Evolutionary conservation across 2,113 vertebrate species (phyloP), one percentile per base, ranked within the genome.

Genomic region (Rhizomys pruinosus): DNA sequence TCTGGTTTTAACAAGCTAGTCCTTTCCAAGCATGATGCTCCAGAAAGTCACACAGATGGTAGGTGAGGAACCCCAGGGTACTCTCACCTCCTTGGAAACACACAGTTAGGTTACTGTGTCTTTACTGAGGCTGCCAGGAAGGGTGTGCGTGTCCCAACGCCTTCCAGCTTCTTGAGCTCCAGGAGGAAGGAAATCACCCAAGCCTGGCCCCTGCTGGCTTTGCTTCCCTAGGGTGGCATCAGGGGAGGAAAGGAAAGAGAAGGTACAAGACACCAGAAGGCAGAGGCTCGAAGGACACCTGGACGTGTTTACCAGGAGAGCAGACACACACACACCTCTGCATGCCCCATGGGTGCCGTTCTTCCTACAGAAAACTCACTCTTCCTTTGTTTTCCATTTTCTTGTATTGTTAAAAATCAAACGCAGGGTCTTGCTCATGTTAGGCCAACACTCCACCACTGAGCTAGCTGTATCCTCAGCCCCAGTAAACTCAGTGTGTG

Each of bases 101-200:
- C 73, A 71, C 87, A 89, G 59, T 89, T 91, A 81, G 89, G 91
- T 90, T 23, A 73, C 37, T 63, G 78, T 85, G 66, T 77, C 91
- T 95, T 94, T 95, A 94, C 93, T 84, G 61, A 95, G 91, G 78
- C 87, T 89, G 88, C 52, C 79, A 61, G 55, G 23, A 92, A 92
- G 81, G 89, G 89, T 73, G n/a, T 61, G 42, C 39, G 63, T 23
- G 44, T 95, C 87, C 91, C 95, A 78, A 91, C 84, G 85, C 39
- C 93, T 42, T 87, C 39, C 29, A 91, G 42, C 7, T 93, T 82
- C 80, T 94, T 81, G 11, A 22, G 94, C 84, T 92, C 94, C 95
- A 29, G 37, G 69, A 59, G 34, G n/a, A 94, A 85, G 82, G 39
- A 25, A 27, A 74, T 63, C 39, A 4, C 23, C 13, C 20, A 57